These are phyloP conservation scores for Stichodactyla helianthus DNA, from an alignment of 64 coral and sea anemone genomes.

Conservation along the genomic window DNA sequence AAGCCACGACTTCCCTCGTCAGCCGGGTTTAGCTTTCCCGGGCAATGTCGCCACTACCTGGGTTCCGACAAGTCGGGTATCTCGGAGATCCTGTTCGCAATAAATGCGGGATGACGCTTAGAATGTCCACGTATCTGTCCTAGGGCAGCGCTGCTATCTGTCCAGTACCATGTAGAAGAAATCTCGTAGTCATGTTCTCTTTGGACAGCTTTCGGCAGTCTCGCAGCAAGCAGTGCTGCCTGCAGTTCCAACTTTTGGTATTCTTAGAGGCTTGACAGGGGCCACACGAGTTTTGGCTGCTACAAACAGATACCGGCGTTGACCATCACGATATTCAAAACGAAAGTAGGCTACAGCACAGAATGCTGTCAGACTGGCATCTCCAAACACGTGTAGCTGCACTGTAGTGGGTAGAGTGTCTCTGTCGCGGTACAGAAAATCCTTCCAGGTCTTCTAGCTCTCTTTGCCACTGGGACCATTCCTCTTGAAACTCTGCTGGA, in stretches of 20 bases:
- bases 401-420: not conserved
- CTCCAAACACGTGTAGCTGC: slow-evolving; percentile 15
- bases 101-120: slow-evolving; percentile 4
- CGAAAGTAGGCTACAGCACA: slow-evolving; percentile 23
- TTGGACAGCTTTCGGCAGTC: too few species aligned
- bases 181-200: too few species aligned
- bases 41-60: slow-evolving; percentile 18
- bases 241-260: slow-evolving; percentile 29
- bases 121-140: not conserved
- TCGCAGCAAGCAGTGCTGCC: too few species aligned
- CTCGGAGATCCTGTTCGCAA: slow-evolving; percentile 28
- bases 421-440: not conserved
- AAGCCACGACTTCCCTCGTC: slow-evolving; percentile 26
- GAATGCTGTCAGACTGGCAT: not conserved
- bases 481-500: too few species aligned
- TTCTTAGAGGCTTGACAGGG: slow-evolving; percentile 18
- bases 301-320: not conserved
- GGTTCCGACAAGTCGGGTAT: slow-evolving; percentile 16
- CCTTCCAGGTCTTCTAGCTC: not conserved
- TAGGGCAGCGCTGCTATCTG: not conserved
- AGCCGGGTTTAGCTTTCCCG: not conserved
- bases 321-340: not conserved
- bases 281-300: slow-evolving; percentile 25
- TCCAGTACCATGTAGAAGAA: not conserved
- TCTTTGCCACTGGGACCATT: too few species aligned